Percentiles rank a stretch among this genome's conserved stretches.
These are phyloP conservation scores for Pachyseris speciosa DNA, from an alignment of 64 coral and sea anemone genomes.

Conservation along the genomic window DNA sequence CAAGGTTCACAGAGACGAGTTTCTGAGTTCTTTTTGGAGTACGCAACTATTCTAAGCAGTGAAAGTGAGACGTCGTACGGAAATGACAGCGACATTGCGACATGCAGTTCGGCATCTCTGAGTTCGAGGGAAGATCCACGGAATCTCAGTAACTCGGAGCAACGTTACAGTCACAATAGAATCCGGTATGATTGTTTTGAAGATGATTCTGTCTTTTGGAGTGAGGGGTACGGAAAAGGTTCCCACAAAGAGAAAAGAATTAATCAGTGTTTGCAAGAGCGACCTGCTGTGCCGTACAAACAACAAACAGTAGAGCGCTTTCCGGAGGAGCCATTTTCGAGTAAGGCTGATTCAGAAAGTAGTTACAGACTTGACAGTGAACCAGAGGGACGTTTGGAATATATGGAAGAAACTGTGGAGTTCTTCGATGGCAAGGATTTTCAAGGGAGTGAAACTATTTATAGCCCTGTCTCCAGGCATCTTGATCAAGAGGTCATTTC, in stretches of 20 bases:
- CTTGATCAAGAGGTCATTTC: neutral
- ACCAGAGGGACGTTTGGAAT: neutral
- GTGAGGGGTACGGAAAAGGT: neutral
- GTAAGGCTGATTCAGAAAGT: neutral
- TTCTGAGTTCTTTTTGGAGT: conserved; percentile 39
- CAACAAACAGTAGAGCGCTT: neutral
- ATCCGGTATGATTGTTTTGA: neutral
- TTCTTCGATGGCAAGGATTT: neutral
- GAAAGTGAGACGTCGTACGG: conserved; percentile 1
- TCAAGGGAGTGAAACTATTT: neutral
- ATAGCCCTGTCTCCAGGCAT: neutral
- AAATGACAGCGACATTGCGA: neutral
- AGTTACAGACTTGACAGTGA: neutral
- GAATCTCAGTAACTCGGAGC: neutral
- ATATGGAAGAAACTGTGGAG: neutral
- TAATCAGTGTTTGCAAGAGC: neutral
- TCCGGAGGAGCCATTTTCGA: neutral
- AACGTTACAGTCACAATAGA: neutral
- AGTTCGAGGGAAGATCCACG: neutral
- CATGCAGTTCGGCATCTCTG: neutral
- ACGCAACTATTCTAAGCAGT: conserved; percentile 30
- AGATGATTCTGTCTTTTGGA: conserved; percentile 24
- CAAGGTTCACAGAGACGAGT: neutral
- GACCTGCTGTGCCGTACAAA: neutral
- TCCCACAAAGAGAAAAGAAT: neutral